These are phyloP conservation scores for Ariopsis seemanni DNA, from an alignment of 2,113 vertebrate genomes.

Conservation along the genomic window DNA sequence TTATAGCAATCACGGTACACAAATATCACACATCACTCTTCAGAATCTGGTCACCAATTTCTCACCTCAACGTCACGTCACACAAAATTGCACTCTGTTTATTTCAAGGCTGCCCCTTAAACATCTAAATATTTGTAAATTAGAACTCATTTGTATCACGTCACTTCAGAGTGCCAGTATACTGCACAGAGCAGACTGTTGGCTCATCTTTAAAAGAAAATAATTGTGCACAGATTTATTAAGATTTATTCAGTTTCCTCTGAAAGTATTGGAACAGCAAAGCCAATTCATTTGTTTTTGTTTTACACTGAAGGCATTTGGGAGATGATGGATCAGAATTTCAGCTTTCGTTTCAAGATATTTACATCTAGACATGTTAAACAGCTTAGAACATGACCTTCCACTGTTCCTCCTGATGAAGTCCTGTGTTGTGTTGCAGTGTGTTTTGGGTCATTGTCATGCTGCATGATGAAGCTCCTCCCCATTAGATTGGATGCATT, in stretches of 20 bases:
- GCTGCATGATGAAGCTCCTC: too few species aligned
- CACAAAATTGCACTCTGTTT: not conserved
- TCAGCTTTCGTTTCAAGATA: too few species aligned
- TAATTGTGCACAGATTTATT: not conserved
- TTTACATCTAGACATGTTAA: too few species aligned
- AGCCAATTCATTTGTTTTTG: too few species aligned
- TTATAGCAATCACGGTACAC: not conserved
- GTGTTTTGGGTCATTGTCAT: too few species aligned
- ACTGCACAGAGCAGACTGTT: not conserved
- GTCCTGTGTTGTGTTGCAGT: too few species aligned
- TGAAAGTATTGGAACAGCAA: not conserved
- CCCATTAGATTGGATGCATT: too few species aligned
- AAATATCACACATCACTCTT: slow-evolving; percentile 7
- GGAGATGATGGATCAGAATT: too few species aligned
- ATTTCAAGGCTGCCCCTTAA: not conserved
- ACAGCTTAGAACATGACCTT: too few species aligned
- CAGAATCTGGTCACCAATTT: not conserved
- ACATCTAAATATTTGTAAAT: not conserved
- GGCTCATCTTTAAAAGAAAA: not conserved
- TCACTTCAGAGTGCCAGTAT: not conserved
- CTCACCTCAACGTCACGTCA: not conserved
- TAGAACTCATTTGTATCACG: not conserved
- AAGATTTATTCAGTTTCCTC: not conserved
- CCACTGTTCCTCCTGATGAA: too few species aligned
- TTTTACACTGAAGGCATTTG: too few species aligned